Percentiles rank a stretch among this genome's conserved stretches.
These are phyloP conservation scores for Syngnathus scovelli DNA, from an alignment of 2,113 vertebrate genomes.

Conservation along the genomic window DNA sequence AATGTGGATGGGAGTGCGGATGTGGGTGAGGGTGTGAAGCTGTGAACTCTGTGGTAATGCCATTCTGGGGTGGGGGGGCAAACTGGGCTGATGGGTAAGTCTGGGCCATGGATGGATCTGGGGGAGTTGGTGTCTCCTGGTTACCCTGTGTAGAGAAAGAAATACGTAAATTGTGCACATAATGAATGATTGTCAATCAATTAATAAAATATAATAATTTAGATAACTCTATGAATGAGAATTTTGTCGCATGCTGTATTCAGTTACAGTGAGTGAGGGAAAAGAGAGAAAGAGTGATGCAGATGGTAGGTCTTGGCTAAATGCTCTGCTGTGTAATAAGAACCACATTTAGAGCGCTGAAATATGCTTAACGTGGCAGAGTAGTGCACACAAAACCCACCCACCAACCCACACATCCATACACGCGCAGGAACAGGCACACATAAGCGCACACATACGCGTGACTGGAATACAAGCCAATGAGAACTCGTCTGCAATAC, in stretches of 20 bases:
- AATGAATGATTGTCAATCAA: no score
- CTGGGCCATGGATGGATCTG: constrained; percentile 91
- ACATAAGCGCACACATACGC: background rate
- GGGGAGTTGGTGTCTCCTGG: constrained; percentile 89
- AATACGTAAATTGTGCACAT: background rate
- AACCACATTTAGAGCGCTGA: constrained; percentile 80
- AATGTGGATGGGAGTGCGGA: constrained; percentile 80
- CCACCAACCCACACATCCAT: constrained; percentile 38
- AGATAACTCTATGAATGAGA: no score
- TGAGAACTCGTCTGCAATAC: background rate
- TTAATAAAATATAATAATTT: no score
- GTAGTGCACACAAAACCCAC: constrained; percentile 44
- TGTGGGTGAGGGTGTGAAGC: constrained; percentile 84
- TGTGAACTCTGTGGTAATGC: constrained; percentile 87
- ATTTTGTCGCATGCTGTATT: background rate
- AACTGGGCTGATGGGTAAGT: constrained; percentile 90
- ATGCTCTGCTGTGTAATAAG: constrained; percentile 77
- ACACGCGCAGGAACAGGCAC: constrained; percentile 9
- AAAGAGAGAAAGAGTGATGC: constrained; percentile 47
- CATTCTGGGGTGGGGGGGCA: constrained; percentile 85
- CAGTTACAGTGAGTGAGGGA: background rate
- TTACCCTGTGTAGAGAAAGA: constrained; percentile 78
- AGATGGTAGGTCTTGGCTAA: constrained; percentile 76
- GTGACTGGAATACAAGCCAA: no score
- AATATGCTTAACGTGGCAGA: constrained; percentile 78